phyloP scores from a whole-genome alignment of 2,888 invertebrate species.

The Pediacus dermestoides region DNA sequence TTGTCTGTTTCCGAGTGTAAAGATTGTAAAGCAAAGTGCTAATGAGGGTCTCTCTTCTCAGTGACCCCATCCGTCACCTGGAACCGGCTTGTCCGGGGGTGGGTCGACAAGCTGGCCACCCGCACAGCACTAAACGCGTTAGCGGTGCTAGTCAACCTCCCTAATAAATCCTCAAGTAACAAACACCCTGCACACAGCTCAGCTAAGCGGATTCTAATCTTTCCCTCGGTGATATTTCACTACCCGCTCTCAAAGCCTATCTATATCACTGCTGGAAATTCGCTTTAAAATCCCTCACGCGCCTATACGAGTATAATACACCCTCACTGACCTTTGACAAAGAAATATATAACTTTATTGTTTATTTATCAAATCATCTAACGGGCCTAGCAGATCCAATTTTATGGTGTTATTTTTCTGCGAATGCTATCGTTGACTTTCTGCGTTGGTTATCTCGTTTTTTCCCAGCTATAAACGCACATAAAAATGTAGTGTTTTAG shows the following conservation, averaged over 20 bases:
- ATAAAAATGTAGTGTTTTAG: no score
- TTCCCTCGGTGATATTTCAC: conserved; percentile 49
- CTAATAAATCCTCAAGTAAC: conserved; percentile 47
- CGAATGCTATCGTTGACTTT: conserved; percentile 3
- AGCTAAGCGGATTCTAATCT: conserved; percentile 49
- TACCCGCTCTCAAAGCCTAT: conserved; percentile 33
- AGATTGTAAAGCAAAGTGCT: conserved; percentile 44
- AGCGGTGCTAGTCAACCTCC: conserved; percentile 42
- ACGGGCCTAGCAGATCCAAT: no score
- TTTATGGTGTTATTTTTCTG: conserved; percentile 23
- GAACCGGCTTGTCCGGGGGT: conserved; percentile 31
- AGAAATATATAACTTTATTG: no score
- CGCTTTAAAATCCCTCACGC: no score
- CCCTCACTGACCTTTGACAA: conserved; percentile 35
- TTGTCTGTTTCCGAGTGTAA: no score
- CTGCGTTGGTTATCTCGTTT: conserved; percentile 9
- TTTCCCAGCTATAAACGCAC: conserved; percentile 11
- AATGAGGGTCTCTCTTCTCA: conserved; percentile 40
- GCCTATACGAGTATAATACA: no score
- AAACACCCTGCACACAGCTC: conserved; percentile 41
- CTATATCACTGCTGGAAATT: conserved; percentile 33
- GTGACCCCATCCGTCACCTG: conserved; percentile 45
- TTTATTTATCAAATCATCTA: no score
- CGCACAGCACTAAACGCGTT: conserved; percentile 47
- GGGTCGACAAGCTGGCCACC: conserved; percentile 38